These are phyloP conservation scores for Ectobius pallidus DNA, from an alignment of 2,888 invertebrate species.

Conservation along the genomic window DNA sequence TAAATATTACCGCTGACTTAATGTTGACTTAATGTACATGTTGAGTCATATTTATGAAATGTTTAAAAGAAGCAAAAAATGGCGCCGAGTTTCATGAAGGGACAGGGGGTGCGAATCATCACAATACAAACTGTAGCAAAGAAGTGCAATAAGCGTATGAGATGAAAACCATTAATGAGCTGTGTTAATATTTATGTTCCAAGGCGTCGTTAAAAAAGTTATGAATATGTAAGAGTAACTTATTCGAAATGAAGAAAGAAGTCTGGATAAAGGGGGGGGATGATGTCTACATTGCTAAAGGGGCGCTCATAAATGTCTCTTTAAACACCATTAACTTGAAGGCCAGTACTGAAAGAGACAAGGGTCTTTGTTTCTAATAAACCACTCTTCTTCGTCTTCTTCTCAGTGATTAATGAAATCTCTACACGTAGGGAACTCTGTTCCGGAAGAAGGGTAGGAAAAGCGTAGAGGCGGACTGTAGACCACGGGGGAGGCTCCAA, in stretches of 20 bases:
- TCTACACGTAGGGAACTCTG: conserved; percentile 32
- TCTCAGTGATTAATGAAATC: conserved; percentile 14
- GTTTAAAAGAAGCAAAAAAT: too few relatives aligned
- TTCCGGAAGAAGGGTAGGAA: conserved; percentile 27
- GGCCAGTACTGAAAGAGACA: conserved; percentile 22
- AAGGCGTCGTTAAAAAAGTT: conserved; percentile 22
- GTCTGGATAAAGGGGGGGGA: background rate
- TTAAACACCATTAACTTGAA: conserved; percentile 21
- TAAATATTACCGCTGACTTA: too few relatives aligned
- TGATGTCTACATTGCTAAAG: too few relatives aligned
- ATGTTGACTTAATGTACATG: too few relatives aligned
- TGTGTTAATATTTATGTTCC: conserved; percentile 26
- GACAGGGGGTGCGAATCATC: too few relatives aligned
- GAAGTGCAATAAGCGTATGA: background rate
- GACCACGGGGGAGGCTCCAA: conserved; percentile 2
- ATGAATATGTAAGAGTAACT: conserved; percentile 34
- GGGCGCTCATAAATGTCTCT: conserved; percentile 20
- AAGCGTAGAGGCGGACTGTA: background rate
- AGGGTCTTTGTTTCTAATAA: conserved; percentile 33
- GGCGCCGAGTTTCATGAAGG: too few relatives aligned
- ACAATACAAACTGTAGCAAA: too few relatives aligned
- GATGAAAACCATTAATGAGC: conserved; percentile 27
- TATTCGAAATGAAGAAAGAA: conserved; percentile 6
- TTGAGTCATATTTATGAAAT: too few relatives aligned
- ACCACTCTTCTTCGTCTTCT: background rate